phyloP scores from a whole-genome alignment of 2,888 invertebrate genomes.

The Carabus problematicus region DNA sequence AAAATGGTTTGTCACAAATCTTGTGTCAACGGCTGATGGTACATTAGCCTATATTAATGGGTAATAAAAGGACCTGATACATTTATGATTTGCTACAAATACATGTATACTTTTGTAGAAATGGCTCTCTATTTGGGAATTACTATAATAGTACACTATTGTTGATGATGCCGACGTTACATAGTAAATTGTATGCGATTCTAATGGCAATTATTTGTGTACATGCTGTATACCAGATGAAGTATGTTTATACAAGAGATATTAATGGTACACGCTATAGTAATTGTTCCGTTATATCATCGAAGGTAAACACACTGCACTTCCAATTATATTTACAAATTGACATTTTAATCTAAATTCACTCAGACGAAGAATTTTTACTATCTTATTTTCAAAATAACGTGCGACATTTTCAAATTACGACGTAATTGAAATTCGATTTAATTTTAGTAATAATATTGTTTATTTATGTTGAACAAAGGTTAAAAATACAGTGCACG shows the following conservation, averaged over 20 bases:
- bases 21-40: constrained; percentile 10
- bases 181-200: not conserved
- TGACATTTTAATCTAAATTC: not conserved
- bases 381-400: too few relatives aligned
- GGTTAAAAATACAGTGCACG: too few relatives aligned
- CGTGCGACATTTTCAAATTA: too few relatives aligned
- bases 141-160: constrained; percentile 17
- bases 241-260: not conserved
- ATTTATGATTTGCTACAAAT: not conserved
- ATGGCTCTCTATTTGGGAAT: constrained; percentile 21
- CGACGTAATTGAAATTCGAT: too few relatives aligned
- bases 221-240: constrained; percentile 4
- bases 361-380: not conserved
- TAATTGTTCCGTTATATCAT: not conserved
- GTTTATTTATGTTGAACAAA: too few relatives aligned
- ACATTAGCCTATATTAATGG: constrained; percentile 14
- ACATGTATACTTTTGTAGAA: constrained; percentile 26
- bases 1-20: not conserved
- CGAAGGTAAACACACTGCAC: constrained; percentile 11
- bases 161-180: constrained; percentile 21
- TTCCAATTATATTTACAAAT: not conserved
- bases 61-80: not conserved
- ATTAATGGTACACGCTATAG: not conserved
- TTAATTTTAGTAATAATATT: too few relatives aligned
- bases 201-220: constrained; percentile 7